These are phyloP conservation scores for Chrysolina oricalcia DNA, from an alignment of 2,888 invertebrate genomes.

Conservation along the genomic window DNA sequence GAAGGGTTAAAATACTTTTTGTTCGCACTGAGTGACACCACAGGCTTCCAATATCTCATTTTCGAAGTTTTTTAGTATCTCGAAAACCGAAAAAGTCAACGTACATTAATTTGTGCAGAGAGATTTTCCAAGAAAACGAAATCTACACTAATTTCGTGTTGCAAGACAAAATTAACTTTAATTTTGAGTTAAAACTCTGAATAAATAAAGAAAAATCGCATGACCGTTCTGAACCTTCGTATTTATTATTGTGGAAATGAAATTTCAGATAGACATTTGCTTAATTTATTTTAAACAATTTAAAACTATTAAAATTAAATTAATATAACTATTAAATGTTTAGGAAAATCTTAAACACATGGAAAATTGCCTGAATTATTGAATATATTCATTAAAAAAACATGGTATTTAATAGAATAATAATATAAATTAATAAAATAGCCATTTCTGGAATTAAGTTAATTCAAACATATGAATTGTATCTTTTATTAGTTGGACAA, in stretches of 20 bases:
- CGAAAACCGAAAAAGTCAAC: too few species aligned
- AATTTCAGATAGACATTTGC: background rate
- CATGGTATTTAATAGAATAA: background rate
- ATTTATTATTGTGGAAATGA: background rate
- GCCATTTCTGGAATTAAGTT: background rate
- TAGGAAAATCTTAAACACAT: background rate
- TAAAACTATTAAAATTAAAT: background rate
- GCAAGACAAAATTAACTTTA: too few species aligned
- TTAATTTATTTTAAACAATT: too few species aligned
- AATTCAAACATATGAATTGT: conserved; percentile 54
- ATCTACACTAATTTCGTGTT: too few species aligned
- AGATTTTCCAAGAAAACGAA: too few species aligned
- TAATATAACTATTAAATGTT: background rate
- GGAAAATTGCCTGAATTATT: background rate
- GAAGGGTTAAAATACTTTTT: too few species aligned
- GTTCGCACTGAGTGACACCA: too few species aligned
- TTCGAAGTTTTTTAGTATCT: too few species aligned
- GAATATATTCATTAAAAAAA: background rate
- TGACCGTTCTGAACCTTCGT: background rate
- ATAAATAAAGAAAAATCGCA: too few species aligned
- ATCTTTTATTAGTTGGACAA: conserved; percentile 76
- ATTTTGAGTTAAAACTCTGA: too few species aligned
- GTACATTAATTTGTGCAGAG: too few species aligned
- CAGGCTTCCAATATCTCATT: too few species aligned
- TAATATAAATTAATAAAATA: background rate